These are phyloP conservation scores for Crotalus tigris DNA, from an alignment of 2,113 vertebrate genomes.

Conservation along the genomic window DNA sequence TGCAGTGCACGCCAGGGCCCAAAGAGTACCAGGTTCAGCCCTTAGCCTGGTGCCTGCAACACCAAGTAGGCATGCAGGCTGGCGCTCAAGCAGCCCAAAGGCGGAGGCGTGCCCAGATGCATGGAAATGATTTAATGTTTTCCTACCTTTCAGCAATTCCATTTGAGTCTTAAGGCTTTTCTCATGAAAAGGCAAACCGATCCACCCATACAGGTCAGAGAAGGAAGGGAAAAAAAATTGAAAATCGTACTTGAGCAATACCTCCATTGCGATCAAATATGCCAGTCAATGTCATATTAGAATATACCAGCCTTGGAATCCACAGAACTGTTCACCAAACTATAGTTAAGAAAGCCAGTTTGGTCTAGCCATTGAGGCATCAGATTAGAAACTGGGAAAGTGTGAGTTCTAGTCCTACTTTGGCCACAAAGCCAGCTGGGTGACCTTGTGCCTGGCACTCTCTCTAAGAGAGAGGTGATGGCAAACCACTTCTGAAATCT, in stretches of 20 bases:
- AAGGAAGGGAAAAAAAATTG: not conserved
- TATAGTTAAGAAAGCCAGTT: not conserved
- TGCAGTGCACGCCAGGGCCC: too few species aligned
- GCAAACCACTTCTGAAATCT: too few species aligned
- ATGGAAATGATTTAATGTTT: not conserved
- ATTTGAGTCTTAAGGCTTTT: conserved; percentile 2
- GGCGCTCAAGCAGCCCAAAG: too few species aligned
- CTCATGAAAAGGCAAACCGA: not conserved
- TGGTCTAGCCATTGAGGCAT: not conserved
- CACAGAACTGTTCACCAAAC: not conserved
- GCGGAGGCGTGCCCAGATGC: too few species aligned
- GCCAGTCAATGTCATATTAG: not conserved
- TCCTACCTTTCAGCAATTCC: conserved; percentile 26
- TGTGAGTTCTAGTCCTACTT: not conserved
- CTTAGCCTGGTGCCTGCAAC: too few species aligned
- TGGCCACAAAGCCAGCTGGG: not conserved
- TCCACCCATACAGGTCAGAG: not conserved
- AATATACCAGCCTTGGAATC: not conserved
- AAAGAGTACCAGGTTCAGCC: too few species aligned
- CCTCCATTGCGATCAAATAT: not conserved
- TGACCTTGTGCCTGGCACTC: not conserved
- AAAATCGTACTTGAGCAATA: not conserved
- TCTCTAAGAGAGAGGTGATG: not conserved
- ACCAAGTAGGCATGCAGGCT: too few species aligned
- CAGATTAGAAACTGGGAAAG: not conserved